phyloP scores from a whole-genome alignment of 53 echinoderm and acorn worm species.

The Paracentrotus lividus region DNA sequence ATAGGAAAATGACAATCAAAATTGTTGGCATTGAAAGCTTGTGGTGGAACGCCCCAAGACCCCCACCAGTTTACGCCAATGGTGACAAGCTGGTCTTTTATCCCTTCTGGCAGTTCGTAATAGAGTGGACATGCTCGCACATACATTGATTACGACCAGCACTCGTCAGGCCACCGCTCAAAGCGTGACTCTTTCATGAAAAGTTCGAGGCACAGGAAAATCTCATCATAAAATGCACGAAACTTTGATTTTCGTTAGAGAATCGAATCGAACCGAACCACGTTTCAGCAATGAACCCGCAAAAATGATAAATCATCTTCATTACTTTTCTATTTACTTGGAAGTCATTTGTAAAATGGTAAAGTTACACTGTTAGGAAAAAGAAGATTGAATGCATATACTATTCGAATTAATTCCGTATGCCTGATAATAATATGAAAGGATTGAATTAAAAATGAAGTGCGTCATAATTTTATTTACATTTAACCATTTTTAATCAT shows the following conservation, averaged over 20 bases:
- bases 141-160: constrained; percentile 24
- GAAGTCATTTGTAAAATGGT: background rate
- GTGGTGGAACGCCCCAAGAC: too few relatives aligned
- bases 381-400: background rate
- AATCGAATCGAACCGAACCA: constrained; percentile 17
- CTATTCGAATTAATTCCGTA: background rate
- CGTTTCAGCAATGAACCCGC: constrained; percentile 10
- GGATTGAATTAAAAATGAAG: background rate
- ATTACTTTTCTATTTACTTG: background rate
- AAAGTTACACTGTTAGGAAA: background rate
- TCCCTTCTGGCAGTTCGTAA: constrained; percentile 37
- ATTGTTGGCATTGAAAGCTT: too few relatives aligned
- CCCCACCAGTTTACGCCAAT: too few relatives aligned
- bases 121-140: constrained; percentile 41
- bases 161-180: background rate
- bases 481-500: too few relatives aligned
- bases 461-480: too few relatives aligned
- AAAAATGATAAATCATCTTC: constrained; percentile 36
- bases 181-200: constrained; percentile 47
- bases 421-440: background rate
- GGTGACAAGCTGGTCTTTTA: constrained; percentile 23
- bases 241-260: constrained; percentile 11
- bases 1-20: too few relatives aligned
- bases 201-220: background rate
- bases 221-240: constrained; percentile 42